These are phyloP conservation scores for Onchidella celtica DNA, from an alignment of 2,888 invertebrate genomes.

Conservation along the genomic window DNA sequence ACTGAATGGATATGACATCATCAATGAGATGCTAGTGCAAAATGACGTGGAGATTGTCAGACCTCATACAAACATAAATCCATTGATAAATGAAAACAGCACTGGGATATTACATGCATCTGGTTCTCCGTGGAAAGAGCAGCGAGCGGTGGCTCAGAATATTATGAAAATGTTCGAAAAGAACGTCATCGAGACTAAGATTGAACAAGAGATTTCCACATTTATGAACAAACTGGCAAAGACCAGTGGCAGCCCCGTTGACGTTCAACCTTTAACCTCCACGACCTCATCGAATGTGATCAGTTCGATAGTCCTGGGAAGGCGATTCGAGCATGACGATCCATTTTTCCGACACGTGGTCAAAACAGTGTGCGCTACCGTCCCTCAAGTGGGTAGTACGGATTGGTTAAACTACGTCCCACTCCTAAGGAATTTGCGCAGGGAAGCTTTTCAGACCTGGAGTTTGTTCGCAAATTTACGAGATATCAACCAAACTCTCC, in stretches of 20 bases:
- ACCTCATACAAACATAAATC: constrained; percentile 3
- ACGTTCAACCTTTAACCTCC: not conserved
- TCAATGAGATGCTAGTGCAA: constrained; percentile 50
- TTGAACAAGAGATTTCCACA: not conserved
- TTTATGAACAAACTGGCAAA: not conserved
- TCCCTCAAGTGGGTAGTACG: not conserved
- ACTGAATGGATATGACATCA: constrained; percentile 41
- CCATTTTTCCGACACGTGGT: not conserved
- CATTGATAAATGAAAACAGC: not conserved
- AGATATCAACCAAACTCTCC: not conserved
- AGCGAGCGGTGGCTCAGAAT: not conserved
- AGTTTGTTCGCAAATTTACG: not conserved
- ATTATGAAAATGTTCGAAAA: not conserved
- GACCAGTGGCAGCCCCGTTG: not conserved
- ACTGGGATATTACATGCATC: not conserved
- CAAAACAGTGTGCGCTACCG: not conserved
- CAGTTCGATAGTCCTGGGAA: not conserved
- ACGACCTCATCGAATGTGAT: not conserved
- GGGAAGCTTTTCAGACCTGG: not conserved
- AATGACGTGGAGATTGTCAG: constrained; percentile 40
- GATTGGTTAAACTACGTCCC: not conserved
- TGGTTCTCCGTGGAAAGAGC: not conserved
- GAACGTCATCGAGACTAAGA: not conserved
- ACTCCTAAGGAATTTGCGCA: not conserved
- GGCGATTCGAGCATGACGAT: constrained; percentile 1